A percentile compares a stretch with the other conserved stretches of the same genome.
phyloP scores from a whole-genome alignment of 2,888 invertebrate species.

The Philhelius pedissequus region DNA sequence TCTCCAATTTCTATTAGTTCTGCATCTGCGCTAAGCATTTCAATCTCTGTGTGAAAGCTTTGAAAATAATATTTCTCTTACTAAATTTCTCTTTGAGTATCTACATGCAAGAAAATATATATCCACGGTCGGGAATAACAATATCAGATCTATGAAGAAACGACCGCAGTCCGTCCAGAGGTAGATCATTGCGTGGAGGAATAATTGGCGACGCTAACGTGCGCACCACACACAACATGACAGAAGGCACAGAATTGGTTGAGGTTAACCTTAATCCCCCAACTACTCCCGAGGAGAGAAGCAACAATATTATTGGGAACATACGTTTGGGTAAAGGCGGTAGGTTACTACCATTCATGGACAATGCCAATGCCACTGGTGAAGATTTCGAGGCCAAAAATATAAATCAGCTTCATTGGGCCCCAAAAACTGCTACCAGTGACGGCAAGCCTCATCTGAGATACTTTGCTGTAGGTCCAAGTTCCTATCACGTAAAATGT shows the following conservation, averaged over 20 bases:
- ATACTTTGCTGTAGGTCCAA: slow-evolving; percentile 76
- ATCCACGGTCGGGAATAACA: not conserved
- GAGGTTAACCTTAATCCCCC: slow-evolving; percentile 71
- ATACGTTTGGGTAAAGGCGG: slow-evolving; percentile 42
- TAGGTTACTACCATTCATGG: slow-evolving; percentile 51
- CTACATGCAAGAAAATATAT: not conserved
- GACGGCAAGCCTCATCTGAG: slow-evolving; percentile 73
- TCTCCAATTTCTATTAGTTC: not conserved
- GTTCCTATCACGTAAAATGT: slow-evolving; percentile 73
- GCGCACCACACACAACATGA: slow-evolving; percentile 61
- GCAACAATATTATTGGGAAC: slow-evolving; percentile 58
- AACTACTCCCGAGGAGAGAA: slow-evolving; percentile 66
- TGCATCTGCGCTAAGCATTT: not conserved
- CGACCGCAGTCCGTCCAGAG: slow-evolving; percentile 42
- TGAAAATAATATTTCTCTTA: not conserved
- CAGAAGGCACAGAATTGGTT: slow-evolving; percentile 71
- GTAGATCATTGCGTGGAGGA: slow-evolving; percentile 40
- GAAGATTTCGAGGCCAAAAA: slow-evolving; percentile 39
- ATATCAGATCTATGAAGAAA: not conserved
- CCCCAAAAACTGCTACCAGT: slow-evolving; percentile 49
- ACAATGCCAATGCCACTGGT: slow-evolving; percentile 46
- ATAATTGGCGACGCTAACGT: not conserved
- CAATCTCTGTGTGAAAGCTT: not conserved
- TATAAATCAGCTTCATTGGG: slow-evolving; percentile 33
- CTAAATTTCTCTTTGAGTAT: slow-evolving; percentile 4